phyloP scores from a whole-genome alignment of 2,113 vertebrate genomes.

The Sebastes schlegelii region DNA sequence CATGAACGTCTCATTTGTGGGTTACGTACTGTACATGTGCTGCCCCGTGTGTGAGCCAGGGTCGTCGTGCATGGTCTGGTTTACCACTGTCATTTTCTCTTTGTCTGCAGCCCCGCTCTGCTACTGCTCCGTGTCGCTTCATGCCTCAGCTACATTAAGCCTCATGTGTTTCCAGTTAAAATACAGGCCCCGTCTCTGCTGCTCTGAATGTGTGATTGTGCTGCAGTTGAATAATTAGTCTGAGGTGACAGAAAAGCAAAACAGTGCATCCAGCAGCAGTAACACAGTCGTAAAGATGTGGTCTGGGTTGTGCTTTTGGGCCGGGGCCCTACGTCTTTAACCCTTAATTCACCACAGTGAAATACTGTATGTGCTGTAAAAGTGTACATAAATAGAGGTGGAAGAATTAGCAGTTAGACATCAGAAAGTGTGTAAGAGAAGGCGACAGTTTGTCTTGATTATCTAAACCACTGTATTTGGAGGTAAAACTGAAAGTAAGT shows the following conservation, averaged over 20 bases:
- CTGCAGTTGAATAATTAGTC: constrained; percentile 30
- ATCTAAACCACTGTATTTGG: background rate
- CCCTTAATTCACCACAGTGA: background rate
- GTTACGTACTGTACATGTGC: constrained; percentile 4
- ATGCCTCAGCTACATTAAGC: background rate
- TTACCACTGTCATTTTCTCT: constrained; percentile 6
- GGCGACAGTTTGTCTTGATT: background rate
- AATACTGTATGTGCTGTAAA: background rate
- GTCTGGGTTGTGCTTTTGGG: background rate
- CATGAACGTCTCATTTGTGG: constrained; percentile 26
- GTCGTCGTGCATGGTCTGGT: background rate
- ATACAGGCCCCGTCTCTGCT: background rate
- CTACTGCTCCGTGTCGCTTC: background rate
- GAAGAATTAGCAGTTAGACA: background rate
- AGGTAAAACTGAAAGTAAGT: background rate
- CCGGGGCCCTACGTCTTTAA: background rate
- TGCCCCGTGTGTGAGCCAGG: background rate
- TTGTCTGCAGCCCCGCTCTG: background rate
- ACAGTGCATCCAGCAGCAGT: constrained; percentile 25
- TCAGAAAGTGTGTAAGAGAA: background rate
- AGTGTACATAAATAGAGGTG: background rate
- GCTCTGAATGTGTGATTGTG: constrained; percentile 20
- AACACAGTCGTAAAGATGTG: constrained; percentile 21
- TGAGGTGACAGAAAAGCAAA: constrained; percentile 28
- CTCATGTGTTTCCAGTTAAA: constrained; percentile 27